Conservation (phyloP, 30 jellyfish, hydroid and myxozoan genomes). For the Pseudorhiza aurosa region DNA sequence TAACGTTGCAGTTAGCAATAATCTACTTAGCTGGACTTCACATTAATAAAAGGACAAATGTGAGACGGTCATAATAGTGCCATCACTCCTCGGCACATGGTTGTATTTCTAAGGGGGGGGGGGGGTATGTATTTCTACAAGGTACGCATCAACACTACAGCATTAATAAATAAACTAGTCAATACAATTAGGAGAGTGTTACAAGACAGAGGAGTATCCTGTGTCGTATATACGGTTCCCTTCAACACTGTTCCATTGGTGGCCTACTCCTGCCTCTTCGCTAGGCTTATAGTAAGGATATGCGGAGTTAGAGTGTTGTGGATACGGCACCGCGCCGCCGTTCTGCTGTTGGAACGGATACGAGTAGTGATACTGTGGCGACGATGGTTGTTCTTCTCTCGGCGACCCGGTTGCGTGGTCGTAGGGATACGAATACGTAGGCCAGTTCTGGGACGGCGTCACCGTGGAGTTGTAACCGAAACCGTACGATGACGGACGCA, state of each 20-base stretch:
- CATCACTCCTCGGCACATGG: too few relatives aligned
- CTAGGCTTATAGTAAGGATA: slow-evolving; percentile 31
- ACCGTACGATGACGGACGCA: slow-evolving; percentile 3
- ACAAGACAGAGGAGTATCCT: slow-evolving; percentile 24
- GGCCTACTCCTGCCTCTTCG: background rate
- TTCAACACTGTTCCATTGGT: slow-evolving; percentile 30
- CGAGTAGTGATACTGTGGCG: slow-evolving; percentile 24
- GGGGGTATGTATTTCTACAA: too few relatives aligned
- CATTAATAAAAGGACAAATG: too few relatives aligned
- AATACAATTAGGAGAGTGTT: too few relatives aligned
- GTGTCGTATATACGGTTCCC: slow-evolving; percentile 11
- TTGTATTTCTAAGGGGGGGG: too few relatives aligned
- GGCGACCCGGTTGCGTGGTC: slow-evolving; percentile 16
- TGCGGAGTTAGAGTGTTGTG: slow-evolving; percentile 16
- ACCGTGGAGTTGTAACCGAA: background rate
- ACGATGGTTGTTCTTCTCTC: slow-evolving; percentile 3
- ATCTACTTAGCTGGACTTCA: too few relatives aligned
- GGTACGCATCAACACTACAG: too few relatives aligned
- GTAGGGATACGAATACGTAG: slow-evolving; percentile 6
- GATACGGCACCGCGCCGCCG: slow-evolving; percentile 30
- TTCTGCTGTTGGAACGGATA: slow-evolving; percentile 26
- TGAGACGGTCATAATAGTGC: too few relatives aligned
- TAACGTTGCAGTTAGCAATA: too few relatives aligned
- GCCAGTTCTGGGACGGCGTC: slow-evolving; percentile 6
- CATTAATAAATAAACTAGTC: too few relatives aligned